Conservation (phyloP, 2,797 vertebrate genomes). For the Galago senegalensis region DNA sequence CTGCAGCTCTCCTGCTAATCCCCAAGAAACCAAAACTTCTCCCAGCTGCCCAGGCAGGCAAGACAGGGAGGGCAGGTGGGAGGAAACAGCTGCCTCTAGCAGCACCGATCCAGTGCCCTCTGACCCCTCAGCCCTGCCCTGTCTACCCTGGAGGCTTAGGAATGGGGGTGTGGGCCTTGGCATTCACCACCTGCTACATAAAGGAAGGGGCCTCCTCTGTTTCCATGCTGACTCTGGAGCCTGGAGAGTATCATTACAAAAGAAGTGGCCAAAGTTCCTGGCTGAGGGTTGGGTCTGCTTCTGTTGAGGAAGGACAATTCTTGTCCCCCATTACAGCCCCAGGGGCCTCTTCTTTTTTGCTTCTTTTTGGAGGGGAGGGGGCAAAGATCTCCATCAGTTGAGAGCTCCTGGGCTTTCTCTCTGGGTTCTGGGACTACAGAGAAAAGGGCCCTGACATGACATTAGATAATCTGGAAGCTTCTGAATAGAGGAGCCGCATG, state of each 20-base stretch:
- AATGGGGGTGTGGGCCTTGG: not conserved
- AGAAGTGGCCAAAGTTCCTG: not conserved
- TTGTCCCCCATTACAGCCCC: rapidly evolving
- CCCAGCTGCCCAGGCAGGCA: constrained; percentile 79
- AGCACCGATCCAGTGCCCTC: not conserved
- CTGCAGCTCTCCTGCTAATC: constrained; percentile 84
- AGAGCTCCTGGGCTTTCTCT: not conserved
- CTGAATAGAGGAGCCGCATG: not conserved
- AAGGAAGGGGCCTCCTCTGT: not conserved
- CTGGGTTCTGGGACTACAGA: not conserved
- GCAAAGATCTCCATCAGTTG: not conserved
- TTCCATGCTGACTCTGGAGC: not conserved
- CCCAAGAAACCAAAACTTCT: constrained; percentile 92
- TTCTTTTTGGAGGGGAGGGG: not conserved
- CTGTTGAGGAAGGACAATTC: not conserved
- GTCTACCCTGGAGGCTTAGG: not conserved
- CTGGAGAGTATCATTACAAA: not conserved
- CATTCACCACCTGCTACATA: not conserved
- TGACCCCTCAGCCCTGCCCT: not conserved
- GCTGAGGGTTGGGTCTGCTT: not conserved
- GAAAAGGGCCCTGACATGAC: not conserved
- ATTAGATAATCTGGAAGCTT: not conserved
- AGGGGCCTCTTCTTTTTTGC: not conserved
- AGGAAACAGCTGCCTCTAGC: not conserved
- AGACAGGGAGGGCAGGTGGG: not conserved